Evolutionary conservation across 2,113 vertebrate species (phyloP).

Genomic region (Rissa tridactyla): DNA sequence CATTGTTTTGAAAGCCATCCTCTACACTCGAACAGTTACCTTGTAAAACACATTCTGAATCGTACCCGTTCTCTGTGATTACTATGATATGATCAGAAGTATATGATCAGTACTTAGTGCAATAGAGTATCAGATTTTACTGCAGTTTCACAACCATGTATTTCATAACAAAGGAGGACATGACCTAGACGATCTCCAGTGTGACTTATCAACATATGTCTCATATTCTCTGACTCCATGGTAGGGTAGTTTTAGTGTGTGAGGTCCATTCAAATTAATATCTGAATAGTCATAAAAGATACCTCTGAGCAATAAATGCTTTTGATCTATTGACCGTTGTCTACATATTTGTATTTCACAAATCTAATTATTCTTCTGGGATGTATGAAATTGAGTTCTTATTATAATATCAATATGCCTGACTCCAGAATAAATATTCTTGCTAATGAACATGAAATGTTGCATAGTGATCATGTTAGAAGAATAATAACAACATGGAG

Average conservation of each 20-base stretch:
- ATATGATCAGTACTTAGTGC: not conserved
- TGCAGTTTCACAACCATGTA: not conserved
- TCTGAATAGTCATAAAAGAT: slow-evolving; percentile 28
- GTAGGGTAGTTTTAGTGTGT: not conserved
- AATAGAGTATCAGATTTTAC: not conserved
- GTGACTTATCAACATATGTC: not conserved
- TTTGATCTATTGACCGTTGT: slow-evolving; percentile 26
- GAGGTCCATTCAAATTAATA: slow-evolving; percentile 9
- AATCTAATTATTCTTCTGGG: slow-evolving; percentile 33
- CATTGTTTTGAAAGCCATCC: not conserved
- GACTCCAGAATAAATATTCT: slow-evolving; percentile 51
- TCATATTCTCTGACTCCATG: not conserved
- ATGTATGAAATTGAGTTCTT: slow-evolving; percentile 46
- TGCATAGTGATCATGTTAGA: not conserved
- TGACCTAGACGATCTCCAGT: not conserved
- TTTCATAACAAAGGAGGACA: not conserved
- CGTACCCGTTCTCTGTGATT: not conserved
- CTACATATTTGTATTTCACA: not conserved
- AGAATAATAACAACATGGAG: not conserved
- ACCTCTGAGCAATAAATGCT: not conserved
- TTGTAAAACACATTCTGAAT: not conserved
- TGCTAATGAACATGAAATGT: slow-evolving; percentile 44
- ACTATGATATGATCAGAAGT: not conserved
- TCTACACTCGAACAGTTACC: not conserved
- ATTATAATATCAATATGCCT: slow-evolving; percentile 28